Evolutionary conservation across 2,113 vertebrate species (phyloP).

Genomic region (Acrocephalus kingi): DNA sequence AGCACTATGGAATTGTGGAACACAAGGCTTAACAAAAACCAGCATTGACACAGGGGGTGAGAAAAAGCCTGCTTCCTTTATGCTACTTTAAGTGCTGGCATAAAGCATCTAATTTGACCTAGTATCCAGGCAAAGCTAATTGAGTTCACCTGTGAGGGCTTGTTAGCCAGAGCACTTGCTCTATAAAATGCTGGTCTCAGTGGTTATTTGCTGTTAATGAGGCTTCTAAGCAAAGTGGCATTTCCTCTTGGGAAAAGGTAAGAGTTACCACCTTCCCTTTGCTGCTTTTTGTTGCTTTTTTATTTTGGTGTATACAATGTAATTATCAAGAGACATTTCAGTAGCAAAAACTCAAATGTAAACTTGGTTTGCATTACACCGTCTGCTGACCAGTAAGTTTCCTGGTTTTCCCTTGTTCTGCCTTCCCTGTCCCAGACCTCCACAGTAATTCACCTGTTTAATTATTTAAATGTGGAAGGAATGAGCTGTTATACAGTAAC

Average conservation of each 20-base stretch:
- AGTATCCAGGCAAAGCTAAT: not conserved
- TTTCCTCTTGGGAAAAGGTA: not conserved
- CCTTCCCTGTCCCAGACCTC: not conserved
- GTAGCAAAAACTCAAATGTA: not conserved
- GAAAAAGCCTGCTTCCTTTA: not conserved
- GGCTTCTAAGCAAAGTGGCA: fast-evolving
- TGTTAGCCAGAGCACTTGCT: not conserved
- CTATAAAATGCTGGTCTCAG: not conserved
- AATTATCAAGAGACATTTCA: not conserved
- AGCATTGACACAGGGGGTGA: not conserved
- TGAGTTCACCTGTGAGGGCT: not conserved
- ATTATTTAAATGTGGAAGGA: not conserved
- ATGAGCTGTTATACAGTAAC: not conserved
- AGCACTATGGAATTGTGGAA: not conserved
- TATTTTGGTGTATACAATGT: not conserved
- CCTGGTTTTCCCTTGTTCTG: not conserved
- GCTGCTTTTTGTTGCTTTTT: not conserved
- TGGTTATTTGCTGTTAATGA: fast-evolving
- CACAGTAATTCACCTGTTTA: not conserved
- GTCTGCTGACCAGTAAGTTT: not conserved
- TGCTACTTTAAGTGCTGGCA: not conserved
- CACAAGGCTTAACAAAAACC: not conserved
- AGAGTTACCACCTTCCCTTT: fast-evolving
- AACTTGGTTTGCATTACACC: not conserved
- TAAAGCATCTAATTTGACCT: not conserved